A percentile compares a stretch with the other conserved stretches of the same genome.
Conservation (phyloP, 2,113 vertebrate species). For the Oriolus oriolus region DNA sequence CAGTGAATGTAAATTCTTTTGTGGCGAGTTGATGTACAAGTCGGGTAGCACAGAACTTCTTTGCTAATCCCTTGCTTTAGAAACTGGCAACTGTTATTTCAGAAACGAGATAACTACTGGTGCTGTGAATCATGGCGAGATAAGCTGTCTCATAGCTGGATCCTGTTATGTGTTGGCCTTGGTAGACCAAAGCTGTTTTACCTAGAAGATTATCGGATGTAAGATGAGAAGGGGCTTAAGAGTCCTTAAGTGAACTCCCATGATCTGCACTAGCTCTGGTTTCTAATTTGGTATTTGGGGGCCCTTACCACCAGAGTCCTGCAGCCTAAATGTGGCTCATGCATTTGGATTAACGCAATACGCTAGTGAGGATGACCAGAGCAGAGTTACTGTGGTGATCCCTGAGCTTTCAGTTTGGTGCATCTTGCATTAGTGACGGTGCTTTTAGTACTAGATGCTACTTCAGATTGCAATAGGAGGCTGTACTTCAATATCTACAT, state of each 20-base stretch:
- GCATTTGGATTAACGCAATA: not conserved
- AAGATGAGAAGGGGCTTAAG: slow-evolving; percentile 2
- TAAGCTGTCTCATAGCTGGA: not conserved
- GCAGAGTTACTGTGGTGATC: not conserved
- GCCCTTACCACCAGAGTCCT: not conserved
- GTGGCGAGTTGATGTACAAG: not conserved
- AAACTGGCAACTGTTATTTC: not conserved
- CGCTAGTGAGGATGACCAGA: not conserved
- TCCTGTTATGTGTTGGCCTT: not conserved
- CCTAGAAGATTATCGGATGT: not conserved
- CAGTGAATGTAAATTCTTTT: not conserved
- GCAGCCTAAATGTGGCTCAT: not conserved
- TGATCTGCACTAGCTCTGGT: not conserved
- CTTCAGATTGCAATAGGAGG: not conserved
- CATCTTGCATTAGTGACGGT: not conserved
- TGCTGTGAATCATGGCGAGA: not conserved
- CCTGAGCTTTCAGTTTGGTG: not conserved
- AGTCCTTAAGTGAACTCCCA: slow-evolving; percentile 11
- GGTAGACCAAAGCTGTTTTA: not conserved
- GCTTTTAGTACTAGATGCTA: not conserved
- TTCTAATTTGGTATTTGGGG: slow-evolving; percentile 2
- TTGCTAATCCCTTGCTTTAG: not conserved
- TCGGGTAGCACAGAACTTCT: not conserved
- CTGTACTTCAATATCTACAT: not conserved
- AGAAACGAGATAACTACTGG: not conserved